phyloP scores from a whole-genome alignment of 2,797 vertebrate species.

The Arnoldichthys spilopterus region DNA sequence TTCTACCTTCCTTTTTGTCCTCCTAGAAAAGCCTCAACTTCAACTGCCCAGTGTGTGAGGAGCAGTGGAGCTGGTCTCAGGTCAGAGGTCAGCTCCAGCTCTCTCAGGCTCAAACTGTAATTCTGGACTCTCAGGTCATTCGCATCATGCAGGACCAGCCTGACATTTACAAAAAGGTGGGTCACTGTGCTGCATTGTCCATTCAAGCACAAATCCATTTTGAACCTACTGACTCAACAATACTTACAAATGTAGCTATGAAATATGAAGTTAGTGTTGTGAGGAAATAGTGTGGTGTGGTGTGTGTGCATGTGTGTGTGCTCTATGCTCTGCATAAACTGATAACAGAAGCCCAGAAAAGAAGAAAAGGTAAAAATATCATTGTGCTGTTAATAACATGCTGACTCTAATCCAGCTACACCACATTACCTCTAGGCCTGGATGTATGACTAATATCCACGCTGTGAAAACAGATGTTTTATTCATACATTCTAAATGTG shows the following conservation, averaged over 20 bases:
- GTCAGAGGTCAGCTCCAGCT: conserved; percentile 25
- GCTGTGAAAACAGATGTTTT: conserved; percentile 21
- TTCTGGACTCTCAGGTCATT: conserved; percentile 1
- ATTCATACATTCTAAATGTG: conserved; percentile 22
- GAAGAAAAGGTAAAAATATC: not conserved
- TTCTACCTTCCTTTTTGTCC: not conserved
- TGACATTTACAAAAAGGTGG: conserved; percentile 39
- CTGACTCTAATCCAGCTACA: not conserved
- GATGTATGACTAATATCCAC: conserved; percentile 11
- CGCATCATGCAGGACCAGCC: conserved; percentile 24
- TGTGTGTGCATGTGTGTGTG: not conserved
- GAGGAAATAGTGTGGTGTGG: too few species aligned
- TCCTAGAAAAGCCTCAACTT: conserved; percentile 35
- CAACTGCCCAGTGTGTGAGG: conserved; percentile 34
- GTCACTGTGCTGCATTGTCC: not conserved
- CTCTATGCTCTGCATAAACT: not conserved
- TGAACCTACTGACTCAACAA: not conserved
- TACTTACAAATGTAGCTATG: too few species aligned
- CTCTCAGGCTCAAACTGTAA: conserved; percentile 18
- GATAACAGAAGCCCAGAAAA: not conserved
- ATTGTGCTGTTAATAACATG: not conserved
- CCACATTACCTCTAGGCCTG: not conserved
- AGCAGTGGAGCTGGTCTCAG: conserved; percentile 28
- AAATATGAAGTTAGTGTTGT: too few species aligned
- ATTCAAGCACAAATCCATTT: not conserved